Evolutionary conservation across 2,113 vertebrate species (phyloP).

Genomic region (Pipa parva): DNA sequence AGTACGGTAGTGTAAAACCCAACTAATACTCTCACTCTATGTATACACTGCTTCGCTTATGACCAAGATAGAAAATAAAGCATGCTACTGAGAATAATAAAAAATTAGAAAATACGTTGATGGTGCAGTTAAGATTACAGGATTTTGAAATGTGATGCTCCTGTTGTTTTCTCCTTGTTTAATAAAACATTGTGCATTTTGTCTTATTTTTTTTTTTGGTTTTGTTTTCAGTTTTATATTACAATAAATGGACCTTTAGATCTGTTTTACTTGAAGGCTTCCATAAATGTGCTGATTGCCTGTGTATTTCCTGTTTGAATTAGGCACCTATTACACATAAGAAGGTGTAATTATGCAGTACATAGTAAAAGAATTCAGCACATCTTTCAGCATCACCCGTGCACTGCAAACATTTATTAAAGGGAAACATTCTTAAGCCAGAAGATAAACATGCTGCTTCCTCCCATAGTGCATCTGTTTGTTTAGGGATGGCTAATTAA

Average conservation of each 20-base stretch:
- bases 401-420: conserved; percentile 40
- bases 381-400: not conserved
- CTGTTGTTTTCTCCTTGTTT: not conserved
- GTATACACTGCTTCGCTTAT: too few relatives aligned
- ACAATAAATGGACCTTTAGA: too few relatives aligned
- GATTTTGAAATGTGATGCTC: not conserved
- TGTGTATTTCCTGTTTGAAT: not conserved
- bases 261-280: too few relatives aligned
- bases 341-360: not conserved
- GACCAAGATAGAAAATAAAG: too few relatives aligned
- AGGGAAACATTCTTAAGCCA: conserved; percentile 2
- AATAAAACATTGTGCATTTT: too few relatives aligned
- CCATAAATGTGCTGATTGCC: not conserved
- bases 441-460: conserved; percentile 46
- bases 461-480: conserved; percentile 37
- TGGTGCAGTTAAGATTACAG: not conserved
- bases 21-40: too few relatives aligned
- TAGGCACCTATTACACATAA: conserved; percentile 2
- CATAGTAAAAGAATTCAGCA: not conserved
- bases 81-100: not conserved
- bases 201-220: too few relatives aligned
- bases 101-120: not conserved
- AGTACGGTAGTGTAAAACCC: too few relatives aligned
- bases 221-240: not conserved
- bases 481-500: conserved; percentile 48